These are phyloP conservation scores for Penaeus japonicus DNA, from an alignment of 1,140 invertebrate genomes.

Conservation along the genomic window DNA sequence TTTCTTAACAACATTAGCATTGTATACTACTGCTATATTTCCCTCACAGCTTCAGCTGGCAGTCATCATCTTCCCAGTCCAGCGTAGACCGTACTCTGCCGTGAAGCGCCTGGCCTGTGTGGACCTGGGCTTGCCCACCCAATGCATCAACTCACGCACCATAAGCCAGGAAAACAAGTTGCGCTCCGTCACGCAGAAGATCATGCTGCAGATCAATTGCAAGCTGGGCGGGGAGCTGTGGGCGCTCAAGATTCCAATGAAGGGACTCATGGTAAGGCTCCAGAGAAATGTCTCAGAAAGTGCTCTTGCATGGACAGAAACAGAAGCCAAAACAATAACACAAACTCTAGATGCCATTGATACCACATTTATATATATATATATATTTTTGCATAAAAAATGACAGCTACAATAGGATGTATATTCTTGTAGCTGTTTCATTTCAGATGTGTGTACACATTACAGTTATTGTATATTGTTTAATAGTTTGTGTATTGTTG, in stretches of 20 bases:
- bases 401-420: no score
- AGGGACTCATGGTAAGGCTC: conserved; percentile 61
- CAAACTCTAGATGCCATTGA: no score
- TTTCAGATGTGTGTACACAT: no score
- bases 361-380: no score
- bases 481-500: no score
- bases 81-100: conserved; percentile 83
- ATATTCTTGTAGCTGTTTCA: no score
- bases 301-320: no score
- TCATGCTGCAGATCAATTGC: conserved; percentile 94
- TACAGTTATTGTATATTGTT: no score
- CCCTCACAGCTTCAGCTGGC: conserved; percentile 72
- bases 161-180: conserved; percentile 76
- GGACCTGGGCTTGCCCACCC: conserved; percentile 78
- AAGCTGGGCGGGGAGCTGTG: conserved; percentile 94
- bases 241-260: conserved; percentile 81
- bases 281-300: no score
- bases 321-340: no score
- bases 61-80: conserved; percentile 81
- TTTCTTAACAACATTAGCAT: not conserved
- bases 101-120: conserved; percentile 89
- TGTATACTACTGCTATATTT: not conserved
- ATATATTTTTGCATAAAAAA: no score
- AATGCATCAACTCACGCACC: conserved; percentile 77
- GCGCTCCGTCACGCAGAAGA: conserved; percentile 84